Evolutionary conservation across 2,888 invertebrate genomes (phyloP).

Genomic region (Leptopilina myrica): DNA sequence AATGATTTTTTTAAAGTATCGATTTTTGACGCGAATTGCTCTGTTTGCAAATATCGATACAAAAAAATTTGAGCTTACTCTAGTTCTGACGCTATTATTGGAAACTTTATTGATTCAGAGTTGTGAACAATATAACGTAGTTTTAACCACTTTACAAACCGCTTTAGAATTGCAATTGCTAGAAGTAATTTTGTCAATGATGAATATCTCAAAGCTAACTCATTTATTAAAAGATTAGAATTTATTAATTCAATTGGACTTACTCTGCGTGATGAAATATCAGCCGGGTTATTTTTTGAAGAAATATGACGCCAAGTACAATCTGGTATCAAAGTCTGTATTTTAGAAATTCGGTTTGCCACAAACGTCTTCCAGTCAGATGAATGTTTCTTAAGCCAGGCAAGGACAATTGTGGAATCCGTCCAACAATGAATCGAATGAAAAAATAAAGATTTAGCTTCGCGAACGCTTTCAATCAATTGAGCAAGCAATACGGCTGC

Average conservation of each 20-base stretch:
- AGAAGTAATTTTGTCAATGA: conserved; percentile 3
- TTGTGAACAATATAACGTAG: background rate
- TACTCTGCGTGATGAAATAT: conserved; percentile 19
- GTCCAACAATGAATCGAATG: conserved; percentile 12
- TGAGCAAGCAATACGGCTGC: conserved; percentile 7
- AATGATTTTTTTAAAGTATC: background rate
- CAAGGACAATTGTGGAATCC: too few species aligned
- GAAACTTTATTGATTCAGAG: background rate
- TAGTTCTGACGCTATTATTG: background rate
- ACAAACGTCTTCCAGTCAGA: background rate
- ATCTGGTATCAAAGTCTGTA: background rate
- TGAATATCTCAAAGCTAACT: conserved; percentile 5
- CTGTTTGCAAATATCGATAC: conserved; percentile 4
- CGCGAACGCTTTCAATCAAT: conserved; percentile 15
- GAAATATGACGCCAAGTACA: conserved; percentile 33
- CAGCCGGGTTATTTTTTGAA: conserved; percentile 25
- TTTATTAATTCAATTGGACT: background rate
- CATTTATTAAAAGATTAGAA: background rate
- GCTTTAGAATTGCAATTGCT: background rate
- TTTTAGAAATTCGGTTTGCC: background rate
- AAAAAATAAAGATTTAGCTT: background rate
- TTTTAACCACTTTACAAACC: background rate
- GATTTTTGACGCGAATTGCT: background rate
- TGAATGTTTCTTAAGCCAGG: background rate
- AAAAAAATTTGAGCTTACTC: background rate